phyloP scores from a whole-genome alignment of 2,888 invertebrate species.

The Nomada fucata region DNA sequence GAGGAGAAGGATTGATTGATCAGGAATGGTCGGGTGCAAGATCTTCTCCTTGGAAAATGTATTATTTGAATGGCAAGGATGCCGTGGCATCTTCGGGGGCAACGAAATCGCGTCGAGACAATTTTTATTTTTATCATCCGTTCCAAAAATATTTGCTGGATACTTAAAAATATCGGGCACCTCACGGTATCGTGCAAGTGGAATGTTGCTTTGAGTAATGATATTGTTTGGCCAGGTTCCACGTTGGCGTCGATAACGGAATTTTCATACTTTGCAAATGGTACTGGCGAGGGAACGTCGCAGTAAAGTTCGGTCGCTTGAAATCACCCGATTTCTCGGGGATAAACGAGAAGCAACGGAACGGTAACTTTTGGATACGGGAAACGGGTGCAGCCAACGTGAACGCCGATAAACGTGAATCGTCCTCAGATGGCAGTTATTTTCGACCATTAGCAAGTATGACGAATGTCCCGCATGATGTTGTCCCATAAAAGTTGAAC shows the following conservation, averaged over 20 bases:
- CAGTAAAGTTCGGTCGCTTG: background rate
- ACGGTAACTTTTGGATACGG: background rate
- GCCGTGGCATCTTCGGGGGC: no score
- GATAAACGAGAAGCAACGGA: background rate
- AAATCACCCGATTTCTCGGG: background rate
- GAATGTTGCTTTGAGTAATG: background rate
- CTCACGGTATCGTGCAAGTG: no score
- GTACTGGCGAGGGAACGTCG: background rate
- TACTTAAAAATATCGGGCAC: no score
- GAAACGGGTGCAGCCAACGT: background rate
- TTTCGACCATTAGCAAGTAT: conserved; percentile 1
- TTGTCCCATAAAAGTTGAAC: conserved; percentile 14
- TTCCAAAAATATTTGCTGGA: no score
- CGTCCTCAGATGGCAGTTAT: background rate
- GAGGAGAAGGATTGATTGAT: no score
- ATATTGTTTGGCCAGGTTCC: conserved; percentile 1
- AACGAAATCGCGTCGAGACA: no score
- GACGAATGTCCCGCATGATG: conserved; percentile 6
- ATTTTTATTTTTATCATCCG: no score
- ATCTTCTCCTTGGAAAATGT: no score
- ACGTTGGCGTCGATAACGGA: background rate
- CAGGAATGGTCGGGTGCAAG: no score
- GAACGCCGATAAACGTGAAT: conserved; percentile 9
- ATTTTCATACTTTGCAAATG: background rate
- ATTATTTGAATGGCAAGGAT: no score